These are phyloP conservation scores for Petrolisthes manimaculis DNA, from an alignment of 2,888 invertebrate genomes.

Conservation along the genomic window DNA sequence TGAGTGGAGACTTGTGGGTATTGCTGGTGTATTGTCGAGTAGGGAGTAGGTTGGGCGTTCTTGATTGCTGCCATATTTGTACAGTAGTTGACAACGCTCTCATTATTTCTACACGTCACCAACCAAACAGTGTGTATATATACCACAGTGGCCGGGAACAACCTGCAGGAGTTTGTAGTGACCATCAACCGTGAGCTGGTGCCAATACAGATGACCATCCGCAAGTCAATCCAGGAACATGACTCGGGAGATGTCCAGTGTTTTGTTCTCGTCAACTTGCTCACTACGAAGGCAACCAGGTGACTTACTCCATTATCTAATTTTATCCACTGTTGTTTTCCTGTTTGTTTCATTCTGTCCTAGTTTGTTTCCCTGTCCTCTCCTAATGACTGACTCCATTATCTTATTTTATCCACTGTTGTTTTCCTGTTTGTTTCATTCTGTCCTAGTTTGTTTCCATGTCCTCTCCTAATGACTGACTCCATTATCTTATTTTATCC, in stretches of 20 bases:
- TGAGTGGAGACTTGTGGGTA: too few species aligned
- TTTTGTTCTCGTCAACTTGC: slow-evolving; percentile 37
- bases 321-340: neutral
- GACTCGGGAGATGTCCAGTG: slow-evolving; percentile 22
- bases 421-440: neutral
- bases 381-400: neutral
- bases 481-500: neutral
- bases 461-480: neutral
- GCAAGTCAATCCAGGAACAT: slow-evolving; percentile 32
- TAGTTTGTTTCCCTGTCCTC: too few species aligned
- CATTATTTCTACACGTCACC: too few species aligned
- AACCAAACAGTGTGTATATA: too few species aligned
- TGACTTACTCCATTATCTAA: neutral
- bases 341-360: neutral
- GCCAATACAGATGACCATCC: slow-evolving; percentile 19
- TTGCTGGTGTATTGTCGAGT: too few species aligned
- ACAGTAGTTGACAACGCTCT: too few species aligned
- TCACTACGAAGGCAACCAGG: slow-evolving; percentile 17
- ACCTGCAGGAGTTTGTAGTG: slow-evolving; percentile 41
- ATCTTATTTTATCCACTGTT: neutral
- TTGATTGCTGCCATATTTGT: too few species aligned
- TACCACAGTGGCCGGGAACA: neutral
- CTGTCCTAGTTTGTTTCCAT: neutral
- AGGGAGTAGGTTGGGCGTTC: too few species aligned
- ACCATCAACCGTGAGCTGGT: slow-evolving; percentile 31